Evolutionary conservation across 2,888 invertebrate species (phyloP).

Genomic region (Spisula subtruncata): DNA sequence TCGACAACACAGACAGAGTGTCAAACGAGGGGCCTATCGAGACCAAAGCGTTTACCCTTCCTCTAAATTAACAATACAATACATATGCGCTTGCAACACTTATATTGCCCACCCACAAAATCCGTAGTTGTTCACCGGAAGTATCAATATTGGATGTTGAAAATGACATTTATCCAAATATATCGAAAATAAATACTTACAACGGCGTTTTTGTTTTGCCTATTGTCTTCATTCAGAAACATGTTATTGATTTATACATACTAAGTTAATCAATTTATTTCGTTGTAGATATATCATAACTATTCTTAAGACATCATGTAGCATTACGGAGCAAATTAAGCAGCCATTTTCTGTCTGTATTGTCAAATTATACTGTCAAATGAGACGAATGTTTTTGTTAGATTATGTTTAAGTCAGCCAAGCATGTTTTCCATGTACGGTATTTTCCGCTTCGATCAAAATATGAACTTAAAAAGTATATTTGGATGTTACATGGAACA

Average conservation of each 20-base stretch:
- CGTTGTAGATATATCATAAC: not conserved
- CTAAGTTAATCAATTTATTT: not conserved
- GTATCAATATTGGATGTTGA: no score
- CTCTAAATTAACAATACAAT: no score
- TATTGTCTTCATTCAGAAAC: not conserved
- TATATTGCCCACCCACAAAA: no score
- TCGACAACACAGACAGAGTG: no score
- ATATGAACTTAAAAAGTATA: not conserved
- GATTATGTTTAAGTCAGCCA: not conserved
- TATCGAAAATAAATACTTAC: no score
- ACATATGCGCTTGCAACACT: no score
- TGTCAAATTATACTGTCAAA: not conserved
- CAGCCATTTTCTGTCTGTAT: not conserved
- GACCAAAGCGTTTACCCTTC: no score
- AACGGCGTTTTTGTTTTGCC: no score
- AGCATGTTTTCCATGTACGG: not conserved
- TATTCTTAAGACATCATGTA: not conserved
- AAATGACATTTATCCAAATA: no score
- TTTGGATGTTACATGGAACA: not conserved
- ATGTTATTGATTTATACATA: not conserved
- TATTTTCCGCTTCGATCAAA: not conserved
- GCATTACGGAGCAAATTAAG: not conserved
- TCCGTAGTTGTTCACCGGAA: no score
- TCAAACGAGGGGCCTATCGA: no score
- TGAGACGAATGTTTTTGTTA: not conserved